Percentiles rank a stretch among this genome's conserved stretches.
These are phyloP conservation scores for Clavelina lepadiformis DNA, from an alignment of 23 tunicate genomes.

Conservation along the genomic window DNA sequence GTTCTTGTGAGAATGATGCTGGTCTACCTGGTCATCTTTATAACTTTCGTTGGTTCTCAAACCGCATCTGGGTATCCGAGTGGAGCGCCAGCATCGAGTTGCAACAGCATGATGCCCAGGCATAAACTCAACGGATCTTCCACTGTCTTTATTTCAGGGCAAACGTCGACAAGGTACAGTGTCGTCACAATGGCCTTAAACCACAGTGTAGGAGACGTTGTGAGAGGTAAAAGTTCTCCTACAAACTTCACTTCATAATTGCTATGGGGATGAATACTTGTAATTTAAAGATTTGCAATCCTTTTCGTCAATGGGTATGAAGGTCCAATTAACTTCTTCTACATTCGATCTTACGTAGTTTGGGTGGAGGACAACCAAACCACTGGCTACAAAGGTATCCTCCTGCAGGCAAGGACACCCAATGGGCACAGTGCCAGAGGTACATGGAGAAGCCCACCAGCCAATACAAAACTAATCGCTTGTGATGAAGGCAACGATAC, in stretches of 20 bases:
- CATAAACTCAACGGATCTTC: not conserved
- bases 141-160: no score
- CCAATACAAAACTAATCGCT: slow-evolving; percentile 7
- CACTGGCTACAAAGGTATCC: slow-evolving; percentile 28
- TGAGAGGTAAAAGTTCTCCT: no score
- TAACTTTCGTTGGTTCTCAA: not conserved
- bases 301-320: no score
- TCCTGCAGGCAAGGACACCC: slow-evolving; percentile 23
- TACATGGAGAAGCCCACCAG: slow-evolving; percentile 22
- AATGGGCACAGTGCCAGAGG: slow-evolving; percentile 6
- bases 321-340: no score
- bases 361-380: slow-evolving; percentile 13
- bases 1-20: no score
- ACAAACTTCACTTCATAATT: no score
- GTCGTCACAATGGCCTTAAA: no score
- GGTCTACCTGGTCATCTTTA: not conserved
- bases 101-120: slow-evolving; percentile 9
- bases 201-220: no score
- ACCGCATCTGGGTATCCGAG: not conserved
- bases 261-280: no score
- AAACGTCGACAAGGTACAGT: no score
- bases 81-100: slow-evolving; percentile 1
- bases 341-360: no score
- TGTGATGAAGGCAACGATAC: slow-evolving; percentile 14
- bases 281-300: no score